A percentile compares a stretch with the other conserved stretches of the same genome.
phyloP scores from a whole-genome alignment of 2,113 vertebrate species.

The Ophiodon elongatus region DNA sequence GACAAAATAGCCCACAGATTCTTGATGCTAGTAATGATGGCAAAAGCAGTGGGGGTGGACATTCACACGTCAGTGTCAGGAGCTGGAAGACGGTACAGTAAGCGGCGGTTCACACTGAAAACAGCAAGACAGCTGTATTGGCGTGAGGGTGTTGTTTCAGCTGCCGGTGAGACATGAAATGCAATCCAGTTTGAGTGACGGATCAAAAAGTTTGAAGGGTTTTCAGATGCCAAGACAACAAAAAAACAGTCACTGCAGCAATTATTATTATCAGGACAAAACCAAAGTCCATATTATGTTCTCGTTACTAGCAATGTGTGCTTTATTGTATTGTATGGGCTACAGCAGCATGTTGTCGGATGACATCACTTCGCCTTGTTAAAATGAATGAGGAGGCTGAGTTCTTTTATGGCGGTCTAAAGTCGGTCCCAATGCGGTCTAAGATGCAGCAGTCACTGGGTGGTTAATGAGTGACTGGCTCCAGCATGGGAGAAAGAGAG shows the following conservation, averaged over 20 bases:
- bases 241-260: background rate
- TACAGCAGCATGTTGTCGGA: background rate
- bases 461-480: background rate
- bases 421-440: background rate
- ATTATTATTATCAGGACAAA: background rate
- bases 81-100: background rate
- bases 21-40: slow-evolving; percentile 1
- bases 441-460: background rate
- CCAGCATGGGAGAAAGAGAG: background rate
- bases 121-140: background rate
- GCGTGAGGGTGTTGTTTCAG: background rate
- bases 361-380: background rate
- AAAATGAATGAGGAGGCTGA: background rate
- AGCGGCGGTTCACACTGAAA: background rate
- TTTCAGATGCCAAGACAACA: background rate
- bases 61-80: background rate
- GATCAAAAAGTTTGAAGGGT: background rate
- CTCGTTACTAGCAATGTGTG: background rate
- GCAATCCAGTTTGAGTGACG: background rate
- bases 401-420: background rate
- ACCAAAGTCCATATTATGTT: background rate
- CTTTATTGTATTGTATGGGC: background rate
- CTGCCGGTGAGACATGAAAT: background rate
- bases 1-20: background rate
- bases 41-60: background rate